phyloP scores from a whole-genome alignment of 1,140 invertebrate genomes.

The Sesamia nonagrioides region DNA sequence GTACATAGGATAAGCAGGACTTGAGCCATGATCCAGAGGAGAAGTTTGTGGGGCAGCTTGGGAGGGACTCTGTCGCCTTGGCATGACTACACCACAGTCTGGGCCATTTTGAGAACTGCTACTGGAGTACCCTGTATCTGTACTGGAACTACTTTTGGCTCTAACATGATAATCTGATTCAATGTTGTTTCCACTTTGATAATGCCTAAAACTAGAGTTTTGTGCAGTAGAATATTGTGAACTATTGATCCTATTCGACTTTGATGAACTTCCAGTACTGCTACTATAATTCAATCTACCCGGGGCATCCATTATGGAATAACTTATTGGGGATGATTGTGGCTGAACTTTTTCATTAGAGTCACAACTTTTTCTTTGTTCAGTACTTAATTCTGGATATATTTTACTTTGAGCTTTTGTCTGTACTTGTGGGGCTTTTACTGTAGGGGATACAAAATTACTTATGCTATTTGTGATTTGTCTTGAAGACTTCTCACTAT shows the following conservation, averaged over 20 bases:
- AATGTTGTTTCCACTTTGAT: slow-evolving; percentile 88
- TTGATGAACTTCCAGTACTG: slow-evolving; percentile 84
- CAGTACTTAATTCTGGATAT: slow-evolving; percentile 89
- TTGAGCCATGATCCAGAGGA: slow-evolving; percentile 90
- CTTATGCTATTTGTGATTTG: slow-evolving; percentile 68
- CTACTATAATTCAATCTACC: slow-evolving; percentile 88
- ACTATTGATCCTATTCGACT: slow-evolving; percentile 75
- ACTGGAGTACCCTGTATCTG: slow-evolving; percentile 89
- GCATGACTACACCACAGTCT: slow-evolving; percentile 90
- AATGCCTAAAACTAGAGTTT: slow-evolving; percentile 88
- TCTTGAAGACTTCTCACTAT: slow-evolving; percentile 79
- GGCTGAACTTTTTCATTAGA: slow-evolving; percentile 87
- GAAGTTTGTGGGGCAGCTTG: slow-evolving; percentile 90
- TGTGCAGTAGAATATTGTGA: slow-evolving; percentile 82
- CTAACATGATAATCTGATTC: slow-evolving; percentile 90
- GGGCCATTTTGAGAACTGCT: slow-evolving; percentile 89
- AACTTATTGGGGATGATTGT: slow-evolving; percentile 92
- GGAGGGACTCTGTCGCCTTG: slow-evolving; percentile 90
- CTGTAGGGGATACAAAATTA: slow-evolving; percentile 87
- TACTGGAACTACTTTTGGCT: slow-evolving; percentile 90
- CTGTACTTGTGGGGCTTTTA: slow-evolving; percentile 88
- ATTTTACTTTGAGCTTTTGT: slow-evolving; percentile 91
- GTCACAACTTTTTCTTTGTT: slow-evolving; percentile 88
- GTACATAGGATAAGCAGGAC: slow-evolving; percentile 93
- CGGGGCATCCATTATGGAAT: slow-evolving; percentile 91